Evolutionary conservation across 1,140 invertebrate genomes (phyloP).

Genomic region (Micrasema minimum): DNA sequence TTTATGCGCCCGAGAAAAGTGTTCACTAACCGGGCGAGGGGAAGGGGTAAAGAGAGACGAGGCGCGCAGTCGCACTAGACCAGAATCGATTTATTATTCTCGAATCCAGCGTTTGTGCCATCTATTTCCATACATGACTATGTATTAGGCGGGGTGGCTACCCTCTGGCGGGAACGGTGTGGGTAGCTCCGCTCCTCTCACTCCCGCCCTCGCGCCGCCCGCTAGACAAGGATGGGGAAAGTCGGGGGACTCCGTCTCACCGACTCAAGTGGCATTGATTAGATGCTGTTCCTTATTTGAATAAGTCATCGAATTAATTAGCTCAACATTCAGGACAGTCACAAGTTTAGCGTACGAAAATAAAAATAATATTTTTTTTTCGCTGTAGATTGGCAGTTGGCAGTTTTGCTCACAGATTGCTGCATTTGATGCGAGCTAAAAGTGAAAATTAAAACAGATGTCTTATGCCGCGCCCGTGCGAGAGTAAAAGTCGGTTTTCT

Average conservation of each 20-base stretch:
- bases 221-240: not conserved
- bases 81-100: constrained; percentile 54
- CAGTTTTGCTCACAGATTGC: too few species aligned
- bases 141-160: constrained; percentile 49
- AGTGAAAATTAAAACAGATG: constrained; percentile 12
- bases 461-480: not conserved
- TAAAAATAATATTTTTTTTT: not conserved
- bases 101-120: constrained; percentile 53
- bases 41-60: constrained; percentile 20
- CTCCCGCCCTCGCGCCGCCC: not conserved
- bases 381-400: not conserved
- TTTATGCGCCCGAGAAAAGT: constrained; percentile 44
- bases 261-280: constrained; percentile 29
- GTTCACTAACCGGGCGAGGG: constrained; percentile 14
- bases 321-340: too few species aligned
- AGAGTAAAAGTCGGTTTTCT: constrained; percentile 27
- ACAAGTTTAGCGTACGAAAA: not conserved
- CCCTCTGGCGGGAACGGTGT: constrained; percentile 33
- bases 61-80: constrained; percentile 46
- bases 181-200: constrained; percentile 35
- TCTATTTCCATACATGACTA: constrained; percentile 55
- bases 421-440: constrained; percentile 3
- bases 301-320: constrained; percentile 26
- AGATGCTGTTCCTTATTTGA: constrained; percentile 29
- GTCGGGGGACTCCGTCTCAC: constrained; percentile 11